Percentiles rank a stretch among this genome's conserved stretches.
These are phyloP conservation scores for Dasyprocta punctata DNA, from an alignment of 2,113 vertebrate species.

Conservation along the genomic window DNA sequence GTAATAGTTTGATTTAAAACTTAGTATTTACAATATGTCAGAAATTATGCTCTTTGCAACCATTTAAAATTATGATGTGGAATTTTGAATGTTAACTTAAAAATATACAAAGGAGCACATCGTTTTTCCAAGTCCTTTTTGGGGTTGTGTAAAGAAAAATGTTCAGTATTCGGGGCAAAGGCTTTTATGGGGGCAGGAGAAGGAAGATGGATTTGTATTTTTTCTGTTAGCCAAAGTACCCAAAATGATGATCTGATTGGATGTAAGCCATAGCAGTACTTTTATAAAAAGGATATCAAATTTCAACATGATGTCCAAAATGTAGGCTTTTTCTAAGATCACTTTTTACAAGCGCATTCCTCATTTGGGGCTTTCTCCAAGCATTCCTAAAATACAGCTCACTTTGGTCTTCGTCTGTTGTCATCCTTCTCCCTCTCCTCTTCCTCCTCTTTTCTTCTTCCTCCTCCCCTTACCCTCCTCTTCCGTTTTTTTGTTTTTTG, in stretches of 20 bases:
- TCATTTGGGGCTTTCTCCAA: neutral
- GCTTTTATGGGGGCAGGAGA: neutral
- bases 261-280: neutral
- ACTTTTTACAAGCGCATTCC: neutral
- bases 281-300: neutral
- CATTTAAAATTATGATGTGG: neutral
- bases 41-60: neutral
- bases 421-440: neutral
- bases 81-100: slow-evolving; percentile 34
- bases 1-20: slow-evolving; percentile 43
- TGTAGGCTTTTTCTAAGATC: neutral
- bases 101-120: neutral
- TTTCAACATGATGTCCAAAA: neutral
- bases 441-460: neutral
- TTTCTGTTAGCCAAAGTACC: slow-evolving; percentile 2
- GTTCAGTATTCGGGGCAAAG: neutral
- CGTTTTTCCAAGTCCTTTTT: neutral
- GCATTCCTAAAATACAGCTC: neutral
- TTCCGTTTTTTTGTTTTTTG: neutral
- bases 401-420: neutral
- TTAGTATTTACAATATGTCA: neutral
- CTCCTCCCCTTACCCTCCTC: neutral
- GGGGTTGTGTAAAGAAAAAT: neutral
- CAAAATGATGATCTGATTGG: neutral
- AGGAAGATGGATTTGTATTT: neutral